phyloP scores from a whole-genome alignment of 2,797 vertebrate species.

The Acipenser transmontanus region DNA sequence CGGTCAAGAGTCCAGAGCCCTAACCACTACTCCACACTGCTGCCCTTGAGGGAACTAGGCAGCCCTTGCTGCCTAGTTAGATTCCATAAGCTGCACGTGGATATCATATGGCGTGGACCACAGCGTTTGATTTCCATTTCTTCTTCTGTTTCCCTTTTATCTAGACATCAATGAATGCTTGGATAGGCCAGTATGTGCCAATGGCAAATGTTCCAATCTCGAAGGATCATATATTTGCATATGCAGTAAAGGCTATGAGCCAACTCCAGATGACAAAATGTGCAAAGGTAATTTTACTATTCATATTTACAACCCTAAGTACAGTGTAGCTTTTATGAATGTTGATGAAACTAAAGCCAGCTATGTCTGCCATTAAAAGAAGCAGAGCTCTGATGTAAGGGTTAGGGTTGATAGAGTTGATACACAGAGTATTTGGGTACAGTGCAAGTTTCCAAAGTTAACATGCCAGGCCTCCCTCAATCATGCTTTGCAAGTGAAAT shows the following conservation, averaged over 20 bases:
- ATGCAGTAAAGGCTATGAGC: slow-evolving; percentile 51
- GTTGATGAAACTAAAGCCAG: background rate
- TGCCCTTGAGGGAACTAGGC: no score
- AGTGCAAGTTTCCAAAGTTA: background rate
- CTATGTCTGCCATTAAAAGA: slow-evolving; percentile 1
- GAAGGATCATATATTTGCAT: slow-evolving; percentile 60
- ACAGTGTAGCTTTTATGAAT: slow-evolving; percentile 9
- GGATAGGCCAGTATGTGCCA: slow-evolving; percentile 44
- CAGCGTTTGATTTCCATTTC: background rate
- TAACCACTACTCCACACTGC: no score
- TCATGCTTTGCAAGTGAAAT: no score
- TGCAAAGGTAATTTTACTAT: slow-evolving; percentile 50
- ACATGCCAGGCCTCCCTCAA: background rate
- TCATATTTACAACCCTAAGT: background rate
- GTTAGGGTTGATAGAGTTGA: background rate
- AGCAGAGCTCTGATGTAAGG: background rate
- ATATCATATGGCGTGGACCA: background rate
- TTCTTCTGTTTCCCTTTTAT: slow-evolving; percentile 18
- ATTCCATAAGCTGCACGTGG: background rate
- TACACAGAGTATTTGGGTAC: background rate
- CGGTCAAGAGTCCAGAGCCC: no score
- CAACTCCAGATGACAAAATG: slow-evolving; percentile 47
- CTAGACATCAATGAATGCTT: slow-evolving; percentile 64
- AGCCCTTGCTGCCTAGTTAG: no score
- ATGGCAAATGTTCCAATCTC: slow-evolving; percentile 60